These are phyloP conservation scores for Cheiracanthium punctorium DNA, from an alignment of 2,888 invertebrate species.

Conservation along the genomic window DNA sequence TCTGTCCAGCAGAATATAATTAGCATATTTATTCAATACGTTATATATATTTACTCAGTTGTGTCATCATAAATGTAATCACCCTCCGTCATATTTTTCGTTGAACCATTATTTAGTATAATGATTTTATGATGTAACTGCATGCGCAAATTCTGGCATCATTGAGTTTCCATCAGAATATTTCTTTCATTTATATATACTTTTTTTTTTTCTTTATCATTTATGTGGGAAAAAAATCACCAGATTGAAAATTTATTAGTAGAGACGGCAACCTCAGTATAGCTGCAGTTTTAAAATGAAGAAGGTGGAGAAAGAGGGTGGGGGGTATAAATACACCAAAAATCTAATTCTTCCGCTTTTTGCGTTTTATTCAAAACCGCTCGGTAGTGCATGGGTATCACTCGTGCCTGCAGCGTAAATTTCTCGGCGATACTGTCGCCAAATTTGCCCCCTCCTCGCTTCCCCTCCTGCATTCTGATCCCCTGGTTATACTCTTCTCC, in stretches of 20 bases:
- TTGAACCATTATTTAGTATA: neutral
- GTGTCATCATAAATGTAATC: too few relatives aligned
- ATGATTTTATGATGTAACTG: neutral
- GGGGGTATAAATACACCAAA: neutral
- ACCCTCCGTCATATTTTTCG: too few relatives aligned
- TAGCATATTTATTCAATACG: too few relatives aligned
- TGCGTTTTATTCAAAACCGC: constrained; percentile 14
- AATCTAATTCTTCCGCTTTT: constrained; percentile 13
- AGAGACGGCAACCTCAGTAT: neutral
- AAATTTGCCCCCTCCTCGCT: constrained; percentile 24
- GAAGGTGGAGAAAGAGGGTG: neutral
- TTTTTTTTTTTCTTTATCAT: neutral
- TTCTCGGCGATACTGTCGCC: constrained; percentile 34
- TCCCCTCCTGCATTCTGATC: constrained; percentile 27
- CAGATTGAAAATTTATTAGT: constrained; percentile 1
- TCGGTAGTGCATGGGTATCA: constrained; percentile 19
- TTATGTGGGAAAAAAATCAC: neutral
- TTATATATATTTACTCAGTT: too few relatives aligned
- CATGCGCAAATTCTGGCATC: neutral
- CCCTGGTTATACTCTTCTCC: constrained; percentile 33
- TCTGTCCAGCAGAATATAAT: too few relatives aligned
- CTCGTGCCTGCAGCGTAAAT: constrained; percentile 29
- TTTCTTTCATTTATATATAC: neutral
- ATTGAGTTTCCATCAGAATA: neutral
- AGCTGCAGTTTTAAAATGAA: neutral